Percentiles rank a stretch among this genome's conserved stretches.
Conservation (phyloP, 2,113 vertebrate species). For the Nematolebias whitei region DNA sequence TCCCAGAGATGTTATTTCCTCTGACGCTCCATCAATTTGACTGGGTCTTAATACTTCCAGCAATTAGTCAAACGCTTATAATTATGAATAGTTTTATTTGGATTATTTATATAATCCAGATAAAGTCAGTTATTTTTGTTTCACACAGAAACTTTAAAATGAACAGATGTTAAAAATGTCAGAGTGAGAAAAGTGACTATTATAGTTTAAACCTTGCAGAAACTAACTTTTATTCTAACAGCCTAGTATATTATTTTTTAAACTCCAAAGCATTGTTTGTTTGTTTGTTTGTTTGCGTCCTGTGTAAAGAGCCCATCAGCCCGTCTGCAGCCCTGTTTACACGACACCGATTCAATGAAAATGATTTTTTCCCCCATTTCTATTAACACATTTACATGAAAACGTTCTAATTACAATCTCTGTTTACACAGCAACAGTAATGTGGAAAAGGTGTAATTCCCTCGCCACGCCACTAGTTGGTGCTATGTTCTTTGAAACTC, state of each 20-base stretch:
- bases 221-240: too few species aligned
- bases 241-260: background rate
- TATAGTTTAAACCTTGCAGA: too few species aligned
- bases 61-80: background rate
- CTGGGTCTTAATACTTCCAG: too few species aligned
- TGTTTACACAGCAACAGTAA: too few species aligned
- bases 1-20: background rate
- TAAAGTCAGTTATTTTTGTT: background rate
- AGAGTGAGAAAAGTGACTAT: too few species aligned
- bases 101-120: background rate
- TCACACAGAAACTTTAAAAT: background rate
- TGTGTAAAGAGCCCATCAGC: constrained; percentile 39
- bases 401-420: too few species aligned
- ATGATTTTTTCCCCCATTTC: too few species aligned
- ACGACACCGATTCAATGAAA: too few species aligned
- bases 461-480: too few species aligned
- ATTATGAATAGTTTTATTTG: background rate
- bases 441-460: too few species aligned
- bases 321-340: constrained; percentile 26
- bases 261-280: constrained; percentile 4
- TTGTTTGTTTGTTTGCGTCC: constrained; percentile 47
- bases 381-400: too few species aligned
- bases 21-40: background rate
- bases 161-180: background rate
- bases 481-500: too few species aligned